phyloP scores from a whole-genome alignment of 2,797 vertebrate genomes.

The Galagoides demidoff region DNA sequence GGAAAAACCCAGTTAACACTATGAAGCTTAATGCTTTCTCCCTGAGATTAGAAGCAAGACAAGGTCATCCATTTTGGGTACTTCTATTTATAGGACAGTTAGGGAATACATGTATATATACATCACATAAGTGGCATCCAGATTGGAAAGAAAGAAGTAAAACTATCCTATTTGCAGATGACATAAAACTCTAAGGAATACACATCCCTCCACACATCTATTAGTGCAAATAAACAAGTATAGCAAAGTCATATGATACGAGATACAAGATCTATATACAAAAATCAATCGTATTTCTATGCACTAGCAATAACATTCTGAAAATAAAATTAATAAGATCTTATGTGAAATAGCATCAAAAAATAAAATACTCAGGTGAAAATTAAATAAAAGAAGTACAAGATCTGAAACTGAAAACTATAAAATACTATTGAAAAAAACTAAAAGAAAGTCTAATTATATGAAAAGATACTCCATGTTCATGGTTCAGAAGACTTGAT shows the following conservation, averaged over 20 bases:
- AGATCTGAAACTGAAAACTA: background rate
- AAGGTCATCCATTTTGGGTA: background rate
- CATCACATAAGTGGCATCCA: background rate
- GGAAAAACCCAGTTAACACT: background rate
- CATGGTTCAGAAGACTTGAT: background rate
- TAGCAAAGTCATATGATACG: background rate
- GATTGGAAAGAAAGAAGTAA: background rate
- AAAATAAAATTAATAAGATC: conserved; percentile 20
- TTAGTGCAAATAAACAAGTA: background rate
- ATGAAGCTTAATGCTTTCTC: background rate
- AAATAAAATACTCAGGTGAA: background rate
- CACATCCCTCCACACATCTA: background rate
- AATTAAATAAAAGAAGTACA: background rate
- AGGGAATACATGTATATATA: background rate
- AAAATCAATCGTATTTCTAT: background rate
- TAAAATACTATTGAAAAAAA: background rate
- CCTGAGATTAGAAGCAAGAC: background rate
- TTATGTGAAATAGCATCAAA: background rate
- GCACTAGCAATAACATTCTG: background rate
- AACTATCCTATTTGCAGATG: background rate
- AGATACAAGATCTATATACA: background rate
- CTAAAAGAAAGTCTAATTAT: background rate
- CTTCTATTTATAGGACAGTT: background rate
- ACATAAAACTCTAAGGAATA: background rate
- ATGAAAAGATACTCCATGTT: background rate